Percentiles rank a stretch among this genome's conserved stretches.
These are phyloP conservation scores for Leptatherina wallacei DNA, from an alignment of 2,797 vertebrate species.

Conservation along the genomic window DNA sequence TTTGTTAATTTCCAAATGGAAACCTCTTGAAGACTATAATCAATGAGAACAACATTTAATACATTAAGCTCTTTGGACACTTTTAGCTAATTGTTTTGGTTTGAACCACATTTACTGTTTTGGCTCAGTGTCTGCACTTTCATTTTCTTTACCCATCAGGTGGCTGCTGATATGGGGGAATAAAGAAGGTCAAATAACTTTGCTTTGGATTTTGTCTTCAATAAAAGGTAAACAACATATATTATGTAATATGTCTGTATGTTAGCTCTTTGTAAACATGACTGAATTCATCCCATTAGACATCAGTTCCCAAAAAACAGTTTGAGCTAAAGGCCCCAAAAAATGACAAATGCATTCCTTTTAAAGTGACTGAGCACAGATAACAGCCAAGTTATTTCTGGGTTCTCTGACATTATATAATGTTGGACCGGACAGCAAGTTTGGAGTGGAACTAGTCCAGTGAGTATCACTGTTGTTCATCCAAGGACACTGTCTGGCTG, in stretches of 20 bases:
- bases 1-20: background rate
- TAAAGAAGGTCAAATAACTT: no score
- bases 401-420: constrained; percentile 54
- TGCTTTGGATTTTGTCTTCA: no score
- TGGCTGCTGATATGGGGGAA: no score
- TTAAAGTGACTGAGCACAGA: constrained; percentile 40
- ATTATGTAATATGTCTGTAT: no score
- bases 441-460: constrained; percentile 56
- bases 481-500: constrained; percentile 65
- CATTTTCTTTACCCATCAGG: no score
- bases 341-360: constrained; percentile 28
- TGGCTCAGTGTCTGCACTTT: no score
- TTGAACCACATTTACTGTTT: no score
- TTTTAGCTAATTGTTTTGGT: no score
- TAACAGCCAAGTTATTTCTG: constrained; percentile 51
- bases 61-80: background rate
- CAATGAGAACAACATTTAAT: background rate
- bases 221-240: no score
- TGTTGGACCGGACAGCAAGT: constrained; percentile 40
- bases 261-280: background rate
- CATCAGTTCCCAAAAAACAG: background rate
- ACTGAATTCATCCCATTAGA: background rate
- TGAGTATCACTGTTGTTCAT: constrained; percentile 53
- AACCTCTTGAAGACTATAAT: background rate
- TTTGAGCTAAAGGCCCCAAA: constrained; percentile 11